Evolutionary conservation across 2,797 vertebrate genomes (phyloP).

Genomic region (Parauchenoglanis ngamensis): DNA sequence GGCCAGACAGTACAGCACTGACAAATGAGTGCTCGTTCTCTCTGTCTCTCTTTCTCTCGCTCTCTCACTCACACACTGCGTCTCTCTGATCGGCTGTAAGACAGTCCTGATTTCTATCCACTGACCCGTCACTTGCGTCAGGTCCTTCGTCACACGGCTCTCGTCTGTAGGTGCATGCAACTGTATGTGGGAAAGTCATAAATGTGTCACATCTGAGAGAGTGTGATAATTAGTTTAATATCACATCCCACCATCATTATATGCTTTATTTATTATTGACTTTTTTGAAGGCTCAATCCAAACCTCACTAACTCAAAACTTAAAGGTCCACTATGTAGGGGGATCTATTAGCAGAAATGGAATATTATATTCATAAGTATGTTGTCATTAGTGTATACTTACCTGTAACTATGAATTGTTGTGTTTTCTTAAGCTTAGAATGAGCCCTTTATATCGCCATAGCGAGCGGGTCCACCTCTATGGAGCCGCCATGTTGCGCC

Average conservation of each 20-base stretch:
- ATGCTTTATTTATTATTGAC: not conserved
- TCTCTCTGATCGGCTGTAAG: not conserved
- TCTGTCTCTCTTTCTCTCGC: slow-evolving; percentile 55
- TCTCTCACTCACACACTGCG: slow-evolving; percentile 14
- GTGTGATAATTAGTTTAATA: not conserved
- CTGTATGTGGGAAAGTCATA: not conserved
- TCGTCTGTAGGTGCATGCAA: not conserved
- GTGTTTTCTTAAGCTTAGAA: too few relatives aligned
- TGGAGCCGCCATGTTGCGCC: too few relatives aligned
- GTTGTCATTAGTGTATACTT: too few relatives aligned
- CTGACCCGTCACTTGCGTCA: not conserved
- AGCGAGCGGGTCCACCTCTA: too few relatives aligned
- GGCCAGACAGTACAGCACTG: slow-evolving; percentile 47
- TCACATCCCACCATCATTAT: not conserved
- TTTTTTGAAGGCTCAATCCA: not conserved
- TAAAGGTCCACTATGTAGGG: too few relatives aligned
- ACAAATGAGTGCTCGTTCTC: slow-evolving; percentile 58
- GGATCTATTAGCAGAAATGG: too few relatives aligned
- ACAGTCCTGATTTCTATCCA: not conserved
- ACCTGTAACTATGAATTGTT: too few relatives aligned
- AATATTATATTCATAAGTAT: too few relatives aligned
- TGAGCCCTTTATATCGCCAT: too few relatives aligned
- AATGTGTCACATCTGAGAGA: not conserved
- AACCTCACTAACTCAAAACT: not conserved
- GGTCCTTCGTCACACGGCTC: not conserved